Evolutionary conservation across 2,797 vertebrate genomes (phyloP), one percentile per base, ranked within the genome.

Genomic region (Halcyon badia): DNA sequence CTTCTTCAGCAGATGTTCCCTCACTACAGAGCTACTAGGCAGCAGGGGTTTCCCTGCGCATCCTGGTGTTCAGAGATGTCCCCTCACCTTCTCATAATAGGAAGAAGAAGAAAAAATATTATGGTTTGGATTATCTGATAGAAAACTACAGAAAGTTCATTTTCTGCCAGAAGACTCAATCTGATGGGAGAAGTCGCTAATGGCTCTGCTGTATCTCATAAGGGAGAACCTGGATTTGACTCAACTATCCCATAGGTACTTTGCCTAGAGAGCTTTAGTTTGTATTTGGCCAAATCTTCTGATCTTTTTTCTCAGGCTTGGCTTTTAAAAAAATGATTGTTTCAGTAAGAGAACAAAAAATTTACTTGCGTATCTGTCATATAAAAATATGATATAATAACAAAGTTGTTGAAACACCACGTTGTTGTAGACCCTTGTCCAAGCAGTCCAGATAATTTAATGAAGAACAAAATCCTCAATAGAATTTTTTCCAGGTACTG

Each of bases 11-110:
- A 46, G 15, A 8, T 28, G 25, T 14, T 62, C 48, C 39, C 41
- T 80, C 7, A 5, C 16, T 35, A 30, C 48, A 49, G 26, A 46
- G n/a, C 26, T 62, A 6, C 62, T 25, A 51, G 68, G 51, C 61
- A 66, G 57, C 42, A 49, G 46, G 10, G 6, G 1, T 30, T 42
- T 49, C 60, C 44, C 31, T 52, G n/a, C 22, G 11, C 1, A 1
- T n/a, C 58, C 17, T 37, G 30, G 31, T 39, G 3, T 39, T 71
- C 5, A 2, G 20, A 37, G 37, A 22, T 68, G 35, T 46, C 20
- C 39, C 24, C 49, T 68, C 21, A 26, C 4, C 39, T 71, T 49
- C 17, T 60, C 0, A 0, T 17, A 41, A 6, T 66, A 26, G 4
- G 37, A 68, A 75, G 37, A 71, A 75, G 33, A 15, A 69, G 44